Evolutionary conservation across 1,140 invertebrate species (phyloP).

Genomic region (Venturia canescens): DNA sequence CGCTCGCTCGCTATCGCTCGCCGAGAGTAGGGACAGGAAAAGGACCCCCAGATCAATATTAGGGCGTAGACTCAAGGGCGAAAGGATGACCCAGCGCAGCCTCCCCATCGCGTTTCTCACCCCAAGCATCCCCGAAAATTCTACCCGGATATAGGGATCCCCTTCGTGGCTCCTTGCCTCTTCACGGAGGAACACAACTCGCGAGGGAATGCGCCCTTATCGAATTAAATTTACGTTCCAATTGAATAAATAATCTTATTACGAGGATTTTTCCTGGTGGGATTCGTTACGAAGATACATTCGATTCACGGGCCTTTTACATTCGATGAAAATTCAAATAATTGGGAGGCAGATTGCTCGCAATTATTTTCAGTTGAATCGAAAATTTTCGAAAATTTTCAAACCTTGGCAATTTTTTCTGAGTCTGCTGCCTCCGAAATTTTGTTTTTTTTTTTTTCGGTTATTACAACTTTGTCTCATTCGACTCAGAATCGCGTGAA

Average conservation of each 20-base stretch:
- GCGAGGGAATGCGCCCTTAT: not conserved
- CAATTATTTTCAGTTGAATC: too few relatives aligned
- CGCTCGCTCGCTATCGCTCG: too few relatives aligned
- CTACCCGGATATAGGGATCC: not conserved
- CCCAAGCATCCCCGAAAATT: not conserved
- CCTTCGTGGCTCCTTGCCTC: not conserved
- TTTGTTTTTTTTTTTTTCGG: too few relatives aligned
- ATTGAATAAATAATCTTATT: not conserved
- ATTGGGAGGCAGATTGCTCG: too few relatives aligned
- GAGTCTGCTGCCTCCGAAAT: too few relatives aligned
- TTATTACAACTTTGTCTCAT: too few relatives aligned
- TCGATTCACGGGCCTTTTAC: too few relatives aligned
- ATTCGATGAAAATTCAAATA: too few relatives aligned
- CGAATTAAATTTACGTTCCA: not conserved
- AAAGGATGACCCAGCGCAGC: slow-evolving; percentile 45
- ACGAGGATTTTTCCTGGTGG: not conserved
- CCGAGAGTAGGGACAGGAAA: slow-evolving; percentile 53
- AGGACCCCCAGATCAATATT: slow-evolving; percentile 69
- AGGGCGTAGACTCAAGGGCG: slow-evolving; percentile 72
- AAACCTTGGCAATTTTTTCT: too few relatives aligned
- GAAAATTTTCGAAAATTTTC: too few relatives aligned
- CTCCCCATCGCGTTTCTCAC: not conserved
- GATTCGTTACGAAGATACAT: too few relatives aligned
- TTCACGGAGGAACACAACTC: not conserved
- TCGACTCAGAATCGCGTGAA: too few relatives aligned